These are phyloP conservation scores for Neoniphon sammara DNA, from an alignment of 2,797 vertebrate genomes.

Conservation along the genomic window DNA sequence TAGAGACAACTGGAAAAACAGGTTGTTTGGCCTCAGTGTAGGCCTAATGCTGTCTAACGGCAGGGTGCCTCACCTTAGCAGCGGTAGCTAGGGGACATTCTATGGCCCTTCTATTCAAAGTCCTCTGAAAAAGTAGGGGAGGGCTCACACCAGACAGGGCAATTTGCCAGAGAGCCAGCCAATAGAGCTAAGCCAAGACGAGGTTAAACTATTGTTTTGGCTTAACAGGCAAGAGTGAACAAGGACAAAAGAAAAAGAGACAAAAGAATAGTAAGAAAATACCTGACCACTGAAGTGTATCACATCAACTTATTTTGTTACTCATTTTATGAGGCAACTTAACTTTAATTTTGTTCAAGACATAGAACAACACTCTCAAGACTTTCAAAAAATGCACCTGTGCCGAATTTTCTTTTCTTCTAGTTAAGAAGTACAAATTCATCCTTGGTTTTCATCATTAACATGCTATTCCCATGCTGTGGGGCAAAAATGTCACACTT, in stretches of 20 bases:
- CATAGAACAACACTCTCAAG: constrained; percentile 7
- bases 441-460: constrained; percentile 15
- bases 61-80: constrained; percentile 82
- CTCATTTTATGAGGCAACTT: constrained; percentile 55
- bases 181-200: constrained; percentile 82
- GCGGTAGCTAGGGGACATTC: constrained; percentile 83
- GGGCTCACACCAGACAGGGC: constrained; percentile 81
- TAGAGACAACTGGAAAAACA: constrained; percentile 85
- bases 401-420: constrained; percentile 20
- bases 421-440: neutral
- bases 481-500: constrained; percentile 60
- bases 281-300: constrained; percentile 77
- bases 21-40: constrained; percentile 79
- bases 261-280: constrained; percentile 82
- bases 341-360: constrained; percentile 10
- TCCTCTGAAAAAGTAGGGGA: constrained; percentile 79
- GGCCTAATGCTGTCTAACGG: constrained; percentile 73
- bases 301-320: constrained; percentile 76
- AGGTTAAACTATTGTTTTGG: constrained; percentile 87
- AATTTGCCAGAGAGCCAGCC: constrained; percentile 84
- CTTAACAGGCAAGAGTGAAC: constrained; percentile 85
- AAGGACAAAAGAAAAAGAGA: constrained; percentile 80
- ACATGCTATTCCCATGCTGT: constrained; percentile 8
- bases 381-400: constrained; percentile 62
- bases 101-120: constrained; percentile 82